Conservation (phyloP, 1,140 invertebrate species). For the Fopius arisanus region DNA sequence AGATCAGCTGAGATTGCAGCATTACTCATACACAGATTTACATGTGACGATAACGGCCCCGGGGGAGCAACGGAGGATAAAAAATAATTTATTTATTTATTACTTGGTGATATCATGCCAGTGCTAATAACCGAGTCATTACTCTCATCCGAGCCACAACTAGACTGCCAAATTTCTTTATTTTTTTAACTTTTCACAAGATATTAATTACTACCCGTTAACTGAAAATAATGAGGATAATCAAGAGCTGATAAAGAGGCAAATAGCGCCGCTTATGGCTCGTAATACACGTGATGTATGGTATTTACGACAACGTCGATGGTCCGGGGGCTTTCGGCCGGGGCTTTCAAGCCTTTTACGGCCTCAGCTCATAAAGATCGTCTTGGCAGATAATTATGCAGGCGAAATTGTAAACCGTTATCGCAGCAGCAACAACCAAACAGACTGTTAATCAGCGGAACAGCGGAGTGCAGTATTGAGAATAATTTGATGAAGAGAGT, state of each 20-base stretch:
- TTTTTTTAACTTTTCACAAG: neutral
- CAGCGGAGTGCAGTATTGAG: neutral
- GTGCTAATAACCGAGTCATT: no score
- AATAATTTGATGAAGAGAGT: neutral
- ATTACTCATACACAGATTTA: conserved; percentile 18
- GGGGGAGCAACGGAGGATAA: neutral
- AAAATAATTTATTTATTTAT: neutral
- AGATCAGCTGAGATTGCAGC: conserved; percentile 14
- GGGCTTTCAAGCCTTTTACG: conserved; percentile 48
- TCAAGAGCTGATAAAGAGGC: neutral
- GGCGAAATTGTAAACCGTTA: conserved; percentile 47
- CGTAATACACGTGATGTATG: conserved; percentile 18
- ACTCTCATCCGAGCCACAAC: neutral
- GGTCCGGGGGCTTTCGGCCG: neutral
- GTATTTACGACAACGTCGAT: conserved; percentile 7
- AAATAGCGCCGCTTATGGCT: neutral
- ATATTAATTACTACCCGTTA: neutral
- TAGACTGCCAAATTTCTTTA: neutral
- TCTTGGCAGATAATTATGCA: conserved; percentile 49
- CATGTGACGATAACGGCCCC: neutral
- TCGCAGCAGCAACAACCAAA: conserved; percentile 34
- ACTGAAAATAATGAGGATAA: conserved; percentile 1
- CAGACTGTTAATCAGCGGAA: neutral
- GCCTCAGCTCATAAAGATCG: conserved; percentile 48
- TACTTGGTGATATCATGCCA: neutral